Conservation (phyloP, 30 jellyfish, hydroid and myxozoan genomes). For the Sanderia malayensis region DNA sequence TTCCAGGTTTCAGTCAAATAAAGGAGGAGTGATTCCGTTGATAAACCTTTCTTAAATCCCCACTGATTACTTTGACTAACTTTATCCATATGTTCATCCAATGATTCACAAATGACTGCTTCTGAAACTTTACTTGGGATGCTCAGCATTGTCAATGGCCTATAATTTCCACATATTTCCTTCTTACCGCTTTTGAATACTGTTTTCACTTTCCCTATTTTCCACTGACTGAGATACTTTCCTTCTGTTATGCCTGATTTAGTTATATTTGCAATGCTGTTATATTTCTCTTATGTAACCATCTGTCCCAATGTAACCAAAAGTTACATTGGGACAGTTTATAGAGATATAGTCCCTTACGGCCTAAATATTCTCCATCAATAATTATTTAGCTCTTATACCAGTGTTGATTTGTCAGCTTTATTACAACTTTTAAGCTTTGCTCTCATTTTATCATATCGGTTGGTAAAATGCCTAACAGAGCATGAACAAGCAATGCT, state of each 20-base stretch:
- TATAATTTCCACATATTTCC: constrained; percentile 29
- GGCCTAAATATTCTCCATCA: too few relatives aligned
- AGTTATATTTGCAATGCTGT: constrained; percentile 10
- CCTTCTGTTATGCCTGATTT: constrained; percentile 3
- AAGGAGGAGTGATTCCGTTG: constrained; percentile 54
- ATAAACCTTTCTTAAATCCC: constrained; percentile 52
- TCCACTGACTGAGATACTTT: constrained; percentile 5
- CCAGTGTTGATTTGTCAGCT: too few relatives aligned
- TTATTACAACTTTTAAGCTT: too few relatives aligned
- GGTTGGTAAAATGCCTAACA: too few relatives aligned
- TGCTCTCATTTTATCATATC: too few relatives aligned
- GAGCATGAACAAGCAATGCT: too few relatives aligned
- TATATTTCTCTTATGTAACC: too few relatives aligned
- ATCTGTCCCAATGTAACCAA: too few relatives aligned
- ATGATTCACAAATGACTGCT: constrained; percentile 25
- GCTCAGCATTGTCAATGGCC: constrained; percentile 49
- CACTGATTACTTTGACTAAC: constrained; percentile 53
- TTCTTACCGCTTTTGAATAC: constrained; percentile 29
- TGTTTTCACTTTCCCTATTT: constrained; percentile 21
- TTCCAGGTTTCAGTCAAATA: constrained; percentile 57
- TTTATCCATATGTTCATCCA: constrained; percentile 29
- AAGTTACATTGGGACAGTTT: too few relatives aligned
- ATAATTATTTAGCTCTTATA: too few relatives aligned
- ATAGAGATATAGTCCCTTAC: too few relatives aligned
- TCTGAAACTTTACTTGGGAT: constrained; percentile 47